phyloP scores from a whole-genome alignment of 2,797 vertebrate species.

The Somateria mollissima region DNA sequence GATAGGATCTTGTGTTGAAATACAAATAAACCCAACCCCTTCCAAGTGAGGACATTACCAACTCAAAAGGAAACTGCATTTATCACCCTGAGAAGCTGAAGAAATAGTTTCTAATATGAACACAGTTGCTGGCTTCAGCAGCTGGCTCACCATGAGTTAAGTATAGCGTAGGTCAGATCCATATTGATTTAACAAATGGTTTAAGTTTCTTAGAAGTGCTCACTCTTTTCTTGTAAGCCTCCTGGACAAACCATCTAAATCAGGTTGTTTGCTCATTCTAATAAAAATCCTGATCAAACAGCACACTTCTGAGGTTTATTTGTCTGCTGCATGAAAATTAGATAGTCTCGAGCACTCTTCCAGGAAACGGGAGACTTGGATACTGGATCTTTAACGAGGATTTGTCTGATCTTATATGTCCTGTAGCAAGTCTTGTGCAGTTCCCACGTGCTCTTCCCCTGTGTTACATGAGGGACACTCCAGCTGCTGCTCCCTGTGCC shows the following conservation, averaged over 20 bases:
- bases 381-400: background rate
- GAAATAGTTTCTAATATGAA: background rate
- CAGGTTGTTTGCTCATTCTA: background rate
- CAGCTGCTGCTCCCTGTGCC: background rate
- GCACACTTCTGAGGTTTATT: background rate
- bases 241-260: background rate
- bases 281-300: background rate
- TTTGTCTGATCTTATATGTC: background rate
- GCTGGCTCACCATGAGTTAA: background rate
- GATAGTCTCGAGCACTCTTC: background rate
- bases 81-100: background rate
- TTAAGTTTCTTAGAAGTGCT: background rate
- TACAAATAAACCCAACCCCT: background rate
- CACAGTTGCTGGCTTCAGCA: background rate
- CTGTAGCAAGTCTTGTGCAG: background rate
- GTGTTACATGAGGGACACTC: background rate
- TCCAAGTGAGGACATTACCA: background rate
- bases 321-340: background rate
- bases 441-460: background rate
- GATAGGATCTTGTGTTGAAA: background rate
- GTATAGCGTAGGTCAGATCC: background rate
- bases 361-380: background rate
- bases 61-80: background rate
- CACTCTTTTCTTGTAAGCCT: background rate
- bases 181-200: background rate